These are phyloP conservation scores for Cinclus mexicanus DNA, from an alignment of 2,113 vertebrate genomes.

Conservation along the genomic window DNA sequence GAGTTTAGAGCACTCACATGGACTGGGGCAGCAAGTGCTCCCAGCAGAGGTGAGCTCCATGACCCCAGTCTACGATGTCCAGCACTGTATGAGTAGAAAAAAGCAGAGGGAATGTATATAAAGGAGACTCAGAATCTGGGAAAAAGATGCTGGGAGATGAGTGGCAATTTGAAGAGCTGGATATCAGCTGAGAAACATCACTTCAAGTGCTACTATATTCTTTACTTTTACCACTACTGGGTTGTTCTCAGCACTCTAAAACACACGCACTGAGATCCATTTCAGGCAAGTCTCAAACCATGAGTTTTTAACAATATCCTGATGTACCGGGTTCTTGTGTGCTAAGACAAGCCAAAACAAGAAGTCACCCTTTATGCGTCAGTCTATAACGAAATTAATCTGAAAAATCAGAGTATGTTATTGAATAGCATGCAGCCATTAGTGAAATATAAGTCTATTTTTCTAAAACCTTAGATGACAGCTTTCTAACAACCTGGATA, in stretches of 20 bases:
- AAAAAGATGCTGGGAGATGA: background rate
- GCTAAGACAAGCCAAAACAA: background rate
- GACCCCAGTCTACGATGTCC: background rate
- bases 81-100: background rate
- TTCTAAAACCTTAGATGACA: background rate
- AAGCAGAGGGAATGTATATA: background rate
- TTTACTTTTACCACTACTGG: background rate
- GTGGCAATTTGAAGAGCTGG: background rate
- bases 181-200: background rate
- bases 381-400: background rate
- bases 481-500: background rate
- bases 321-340: background rate
- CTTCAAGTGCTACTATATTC: background rate
- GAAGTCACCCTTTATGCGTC: background rate
- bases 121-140: background rate
- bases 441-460: background rate
- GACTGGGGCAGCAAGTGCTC: background rate
- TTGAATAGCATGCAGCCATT: background rate
- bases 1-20: accelerated
- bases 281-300: background rate
- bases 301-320: background rate
- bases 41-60: accelerated
- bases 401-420: background rate
- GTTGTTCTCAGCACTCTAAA: background rate
- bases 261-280: background rate